Base-by-base conservation (phyloP, 2,797 vertebrate species). In the Crypturellus tataupa region DNA sequence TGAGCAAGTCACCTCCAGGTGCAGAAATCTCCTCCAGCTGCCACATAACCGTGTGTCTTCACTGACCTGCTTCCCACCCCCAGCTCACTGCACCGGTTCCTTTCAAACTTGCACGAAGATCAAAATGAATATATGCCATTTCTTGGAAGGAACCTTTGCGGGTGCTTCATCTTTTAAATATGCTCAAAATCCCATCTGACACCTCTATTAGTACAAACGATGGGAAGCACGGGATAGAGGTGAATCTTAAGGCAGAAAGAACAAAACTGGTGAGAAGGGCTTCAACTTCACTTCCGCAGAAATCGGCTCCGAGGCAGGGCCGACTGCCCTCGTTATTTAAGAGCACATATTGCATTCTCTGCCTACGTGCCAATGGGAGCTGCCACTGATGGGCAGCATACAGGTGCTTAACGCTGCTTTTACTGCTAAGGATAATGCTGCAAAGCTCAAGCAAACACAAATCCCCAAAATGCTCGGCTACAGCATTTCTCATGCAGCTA, bases 121-220 rank as follows among this genome's bases (percentile, higher is more conserved):
- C 87, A 95, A 95, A 96, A 96, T 95, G 63, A 96, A 73, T 79
- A 92, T 84, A 94, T 72, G 46, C 40, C 68, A 69, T 87, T 96
- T 95, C 94, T 94, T 88, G 87, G 83, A 91, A 97, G 91, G 71
- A 85, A 85, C 46, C 51, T 93, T 93, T 91, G 86, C 70, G 95
- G 21, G 31, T 1, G 1, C 91, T 97, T 97, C 82, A 93, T 95
- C 94, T 95, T 87, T 89, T 92, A 91, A 96, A 95, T 85, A 89
- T 73, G 69, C 56, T 60, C 64, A 70, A 94, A 89, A 94, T 97
- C 88, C 96, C 83, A 63, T 60, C 59, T 95, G 94, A 94, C 77
- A 73, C 64, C 47, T 80, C 62, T 83, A 94, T 93, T 82, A 93
- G 64, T 82, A 73, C 75, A 97, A 87, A 92, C 53, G 49, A 89